Base-by-base conservation (phyloP, 1,140 invertebrate species). In the Drosophila punjabiensis region DNA sequence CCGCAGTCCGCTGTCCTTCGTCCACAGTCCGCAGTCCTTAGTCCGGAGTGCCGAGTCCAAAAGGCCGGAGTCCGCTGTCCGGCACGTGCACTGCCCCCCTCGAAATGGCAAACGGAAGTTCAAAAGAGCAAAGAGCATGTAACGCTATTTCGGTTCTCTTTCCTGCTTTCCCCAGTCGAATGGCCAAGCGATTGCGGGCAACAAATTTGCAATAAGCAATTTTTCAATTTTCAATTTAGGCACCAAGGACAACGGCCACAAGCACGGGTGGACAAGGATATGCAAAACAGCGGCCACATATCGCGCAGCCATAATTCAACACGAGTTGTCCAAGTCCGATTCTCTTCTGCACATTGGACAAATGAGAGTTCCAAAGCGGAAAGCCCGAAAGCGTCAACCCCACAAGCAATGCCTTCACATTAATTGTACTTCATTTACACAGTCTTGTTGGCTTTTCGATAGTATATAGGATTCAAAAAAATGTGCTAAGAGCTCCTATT, bases 211-310 rank as follows among this genome's bases (percentile, higher is more conserved):
- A 89, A 89, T 89, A 89, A 89, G 86, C 86, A 90, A 89, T 89
- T 90, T 89, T 90, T 89, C 86, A 89, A 89, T 85, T 89, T 89
- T 89, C 86, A 90, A 89, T 89, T 89, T 90, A 90, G 86, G 81
- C 83, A 59, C 61, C 77, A 80, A 62, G 61, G 77, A 76, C 75
- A 58, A 65, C 76, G 24, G 52, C 52, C 61, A 59, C 24, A 24
- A n/a, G n/a, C n/a, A 24, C 63, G 73, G 66, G 28, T 64, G 77
- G 64, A 77, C 60, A 62, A 71, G 79, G 63, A 78, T 67, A 88
- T 88, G 85, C 81, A 88, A 89, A 88, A 66, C 86, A 73, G 50
- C 66, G 45, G 56, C 58, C 61, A 68, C 55, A 77, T 76, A 77
- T 77, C 75, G 76, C 58, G 60, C 39, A 39, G 37, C 76, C 61